Conservation (phyloP, 2,888 invertebrate genomes). For the Sylvicola fuscatus region DNA sequence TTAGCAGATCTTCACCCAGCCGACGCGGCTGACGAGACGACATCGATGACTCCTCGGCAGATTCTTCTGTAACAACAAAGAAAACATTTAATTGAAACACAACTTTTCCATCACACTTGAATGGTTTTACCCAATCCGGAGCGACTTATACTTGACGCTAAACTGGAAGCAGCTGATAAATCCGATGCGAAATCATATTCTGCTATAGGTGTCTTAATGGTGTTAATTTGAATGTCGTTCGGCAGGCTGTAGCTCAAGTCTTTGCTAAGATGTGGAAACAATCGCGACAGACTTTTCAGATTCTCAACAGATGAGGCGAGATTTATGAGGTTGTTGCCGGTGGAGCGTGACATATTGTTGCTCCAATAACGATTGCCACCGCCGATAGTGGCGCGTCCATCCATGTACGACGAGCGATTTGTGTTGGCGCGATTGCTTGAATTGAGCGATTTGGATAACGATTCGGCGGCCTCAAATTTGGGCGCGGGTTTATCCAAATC, state of each 20-base stretch:
- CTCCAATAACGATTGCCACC: conserved; percentile 6
- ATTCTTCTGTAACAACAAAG: conserved; percentile 22
- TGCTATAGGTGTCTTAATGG: conserved; percentile 13
- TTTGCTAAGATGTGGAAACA: conserved; percentile 38
- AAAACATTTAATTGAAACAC: conserved; percentile 3
- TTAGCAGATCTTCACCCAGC: conserved; percentile 66
- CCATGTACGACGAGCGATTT: neutral
- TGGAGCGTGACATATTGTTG: conserved; percentile 19
- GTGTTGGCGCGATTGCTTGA: neutral
- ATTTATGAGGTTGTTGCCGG: conserved; percentile 19
- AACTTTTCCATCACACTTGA: neutral
- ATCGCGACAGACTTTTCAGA: conserved; percentile 33
- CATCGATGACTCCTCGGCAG: conserved; percentile 28
- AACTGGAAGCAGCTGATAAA: conserved; percentile 32
- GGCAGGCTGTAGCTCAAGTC: conserved; percentile 24
- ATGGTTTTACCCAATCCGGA: conserved; percentile 28
- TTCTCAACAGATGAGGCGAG: conserved; percentile 36
- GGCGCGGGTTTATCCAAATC: conserved; percentile 50
- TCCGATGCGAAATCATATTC: conserved; percentile 29
- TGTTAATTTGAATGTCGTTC: conserved; percentile 18
- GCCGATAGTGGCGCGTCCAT: conserved; percentile 8
- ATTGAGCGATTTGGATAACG: neutral
- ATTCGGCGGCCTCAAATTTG: conserved; percentile 25
- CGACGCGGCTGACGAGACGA: conserved; percentile 33
- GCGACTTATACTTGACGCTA: conserved; percentile 34